A percentile compares a stretch with the other conserved stretches of the same genome.
These are phyloP conservation scores for Crossocerus cetratus DNA, from an alignment of 2,888 invertebrate species.

Conservation along the genomic window DNA sequence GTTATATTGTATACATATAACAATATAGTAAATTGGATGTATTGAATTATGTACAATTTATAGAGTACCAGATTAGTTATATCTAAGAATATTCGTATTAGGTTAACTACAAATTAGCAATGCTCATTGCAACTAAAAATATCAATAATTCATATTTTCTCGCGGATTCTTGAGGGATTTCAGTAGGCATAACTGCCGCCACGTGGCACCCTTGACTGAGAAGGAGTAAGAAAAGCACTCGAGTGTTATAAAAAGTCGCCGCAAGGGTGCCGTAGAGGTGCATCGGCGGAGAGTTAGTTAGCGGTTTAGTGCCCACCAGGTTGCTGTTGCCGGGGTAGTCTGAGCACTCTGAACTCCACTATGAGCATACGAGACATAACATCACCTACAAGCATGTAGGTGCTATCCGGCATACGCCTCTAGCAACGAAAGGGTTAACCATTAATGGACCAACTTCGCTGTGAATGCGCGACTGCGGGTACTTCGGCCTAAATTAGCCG, in stretches of 20 bases:
- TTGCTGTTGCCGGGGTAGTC: not conserved
- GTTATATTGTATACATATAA: too few species aligned
- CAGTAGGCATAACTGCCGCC: too few species aligned
- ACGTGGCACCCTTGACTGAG: not conserved
- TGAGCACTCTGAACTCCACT: not conserved
- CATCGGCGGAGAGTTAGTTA: not conserved
- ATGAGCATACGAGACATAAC: not conserved
- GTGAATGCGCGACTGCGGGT: not conserved
- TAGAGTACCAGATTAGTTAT: too few species aligned
- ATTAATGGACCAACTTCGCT: constrained; percentile 2
- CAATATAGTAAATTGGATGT: too few species aligned
- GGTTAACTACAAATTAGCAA: too few species aligned
- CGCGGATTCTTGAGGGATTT: too few species aligned
- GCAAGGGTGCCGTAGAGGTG: not conserved
- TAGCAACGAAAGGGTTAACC: constrained; percentile 3
- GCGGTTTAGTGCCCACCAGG: not conserved
- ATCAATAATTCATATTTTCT: too few species aligned
- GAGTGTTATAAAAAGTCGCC: not conserved
- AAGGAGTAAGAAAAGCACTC: not conserved
- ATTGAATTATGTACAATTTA: too few species aligned
- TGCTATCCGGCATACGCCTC: not conserved
- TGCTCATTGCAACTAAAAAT: too few species aligned
- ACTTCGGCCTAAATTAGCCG: not conserved
- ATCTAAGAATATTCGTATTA: too few species aligned
- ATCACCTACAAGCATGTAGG: not conserved